Base-by-base conservation (phyloP, 1,140 invertebrate genomes). In the Oreohelix idahoensis region DNA sequence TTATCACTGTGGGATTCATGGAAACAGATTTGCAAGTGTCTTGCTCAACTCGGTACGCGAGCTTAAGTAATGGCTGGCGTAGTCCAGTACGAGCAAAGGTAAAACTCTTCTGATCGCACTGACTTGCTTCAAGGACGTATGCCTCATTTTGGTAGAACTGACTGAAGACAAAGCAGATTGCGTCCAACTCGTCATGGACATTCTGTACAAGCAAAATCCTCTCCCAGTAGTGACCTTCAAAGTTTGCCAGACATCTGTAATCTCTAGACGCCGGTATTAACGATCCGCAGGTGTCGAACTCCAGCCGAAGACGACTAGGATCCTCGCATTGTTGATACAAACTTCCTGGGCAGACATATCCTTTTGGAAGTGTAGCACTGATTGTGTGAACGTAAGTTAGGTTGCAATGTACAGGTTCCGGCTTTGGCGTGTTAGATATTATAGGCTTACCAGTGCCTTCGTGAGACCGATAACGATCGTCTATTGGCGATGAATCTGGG, bases 151-250 rank as follows among this genome's bases (percentile, higher is more conserved):
- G 82, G 49, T 86, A 74, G 17, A 88, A n/a, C 35, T 87, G 83
- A 20, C 83, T 86, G 58, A 85, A 83, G n/a, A 88, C 63, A 29
- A 89, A 53, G 70, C 87, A 88, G 20, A 79, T 29, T 0, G 74
- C 83, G 38, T 88, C 86, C 15, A 29, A 38, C 1, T 51, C 36
- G 73, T 88, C 78, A 8, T 70, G 20, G 1, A 69, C 1, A 63
- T 86, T 89, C 83, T 88, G 87, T n/a, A 89, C 45, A 13, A 89
- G 53, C 29, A 88, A 63, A 32, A 87, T 79, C 38, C 42, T 82
- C 78, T 89, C 88, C 87, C 87, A 89, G 49, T 87, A 87, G 17
- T 88, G 86, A 15, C 85, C 84, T 51, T 86, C 79, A 63, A 81
- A 85, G 17, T 39, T 69, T 17, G 84, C 87, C 45, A 88, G n/a